Conservation (phyloP, 2,888 invertebrate genomes). For the Sabatieria punctata region DNA sequence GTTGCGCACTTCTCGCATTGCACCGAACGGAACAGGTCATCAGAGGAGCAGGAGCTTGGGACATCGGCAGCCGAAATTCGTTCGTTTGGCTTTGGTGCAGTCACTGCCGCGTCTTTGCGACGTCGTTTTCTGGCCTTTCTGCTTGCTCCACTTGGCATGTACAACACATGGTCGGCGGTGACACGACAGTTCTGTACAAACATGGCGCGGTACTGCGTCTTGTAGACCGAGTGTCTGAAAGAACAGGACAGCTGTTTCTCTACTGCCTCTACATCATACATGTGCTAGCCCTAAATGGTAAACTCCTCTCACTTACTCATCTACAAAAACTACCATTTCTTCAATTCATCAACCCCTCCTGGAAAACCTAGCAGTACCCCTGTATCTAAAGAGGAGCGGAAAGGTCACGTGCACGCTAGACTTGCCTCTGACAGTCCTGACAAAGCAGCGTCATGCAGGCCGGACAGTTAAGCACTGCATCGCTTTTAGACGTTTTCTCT, state of each 20-base stretch:
- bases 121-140: conserved; percentile 1
- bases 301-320: too few species aligned
- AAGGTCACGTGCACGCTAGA: too few species aligned
- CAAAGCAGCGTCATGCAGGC: conserved; percentile 44
- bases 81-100: background rate
- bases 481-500: conserved; percentile 33
- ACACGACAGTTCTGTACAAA: conserved; percentile 43
- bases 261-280: too few species aligned
- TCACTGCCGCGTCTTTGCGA: background rate
- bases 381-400: too few species aligned
- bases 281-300: too few species aligned
- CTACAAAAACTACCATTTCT: too few species aligned
- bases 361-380: too few species aligned
- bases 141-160: conserved; percentile 15
- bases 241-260: too few species aligned
- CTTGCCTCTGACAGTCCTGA: conserved; percentile 44
- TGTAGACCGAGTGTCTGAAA: conserved; percentile 39
- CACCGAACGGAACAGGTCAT: conserved; percentile 39
- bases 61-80: background rate
- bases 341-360: too few species aligned
- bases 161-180: conserved; percentile 26
- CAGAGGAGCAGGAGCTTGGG: conserved; percentile 5
- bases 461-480: conserved; percentile 45
- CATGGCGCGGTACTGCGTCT: conserved; percentile 45
- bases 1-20: conserved; percentile 41